Percentiles rank a stretch among this genome's conserved stretches.
Evolutionary conservation across 1,140 invertebrate genomes (phyloP).

Genomic region (Solenopsis invicta): DNA sequence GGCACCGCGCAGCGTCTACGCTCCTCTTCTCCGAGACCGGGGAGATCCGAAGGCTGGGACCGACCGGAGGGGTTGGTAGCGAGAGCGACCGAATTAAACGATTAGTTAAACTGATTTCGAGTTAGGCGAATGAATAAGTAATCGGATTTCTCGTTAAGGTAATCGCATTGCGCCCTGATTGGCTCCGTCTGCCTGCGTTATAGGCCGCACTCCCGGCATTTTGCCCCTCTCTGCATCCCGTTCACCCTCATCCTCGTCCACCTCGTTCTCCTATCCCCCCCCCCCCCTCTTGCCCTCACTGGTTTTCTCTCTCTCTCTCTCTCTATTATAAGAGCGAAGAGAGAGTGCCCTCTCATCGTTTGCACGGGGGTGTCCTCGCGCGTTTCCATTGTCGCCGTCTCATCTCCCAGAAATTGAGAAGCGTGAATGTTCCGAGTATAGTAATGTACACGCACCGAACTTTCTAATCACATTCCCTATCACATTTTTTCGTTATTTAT

Average conservation of each 20-base stretch:
- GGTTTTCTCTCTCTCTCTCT: too few species aligned
- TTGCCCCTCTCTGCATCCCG: conserved; percentile 44
- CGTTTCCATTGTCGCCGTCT: conserved; percentile 33
- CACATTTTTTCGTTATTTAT: background rate
- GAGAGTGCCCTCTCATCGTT: conserved; percentile 41
- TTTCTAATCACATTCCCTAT: background rate
- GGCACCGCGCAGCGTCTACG: conserved; percentile 6
- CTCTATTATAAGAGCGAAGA: background rate
- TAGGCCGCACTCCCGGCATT: conserved; percentile 75
- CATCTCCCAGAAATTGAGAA: conserved; percentile 46
- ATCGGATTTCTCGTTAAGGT: conserved; percentile 87
- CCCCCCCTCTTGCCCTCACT: background rate
- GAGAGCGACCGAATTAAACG: conserved; percentile 85
- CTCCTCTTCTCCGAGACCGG: conserved; percentile 58
- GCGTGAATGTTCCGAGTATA: conserved; percentile 4
- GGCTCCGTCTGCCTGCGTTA: conserved; percentile 84
- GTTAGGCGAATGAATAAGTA: conserved; percentile 87
- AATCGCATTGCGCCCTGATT: conserved; percentile 86
- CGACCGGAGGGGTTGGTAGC: conserved; percentile 65
- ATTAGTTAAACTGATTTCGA: conserved; percentile 87
- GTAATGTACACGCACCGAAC: background rate
- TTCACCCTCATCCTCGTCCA: conserved; percentile 17
- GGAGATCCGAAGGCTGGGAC: conserved; percentile 54
- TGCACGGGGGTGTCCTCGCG: conserved; percentile 17
- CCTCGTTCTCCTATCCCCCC: background rate